Evolutionary conservation across 2,888 invertebrate species (phyloP).

Genomic region (Drymonia ruficornis): DNA sequence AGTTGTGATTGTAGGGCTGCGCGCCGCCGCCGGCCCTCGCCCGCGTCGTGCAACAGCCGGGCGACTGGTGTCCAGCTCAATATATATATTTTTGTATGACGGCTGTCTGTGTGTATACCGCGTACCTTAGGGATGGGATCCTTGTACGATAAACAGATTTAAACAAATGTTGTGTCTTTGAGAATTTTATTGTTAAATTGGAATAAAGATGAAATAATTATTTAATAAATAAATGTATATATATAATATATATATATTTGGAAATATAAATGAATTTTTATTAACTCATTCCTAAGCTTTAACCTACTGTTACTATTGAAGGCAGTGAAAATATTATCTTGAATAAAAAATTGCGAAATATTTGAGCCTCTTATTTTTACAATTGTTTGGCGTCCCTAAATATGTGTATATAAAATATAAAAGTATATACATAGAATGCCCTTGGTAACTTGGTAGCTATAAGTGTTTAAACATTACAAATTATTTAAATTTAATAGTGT

Average conservation of each 20-base stretch:
- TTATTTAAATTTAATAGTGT: too few species aligned
- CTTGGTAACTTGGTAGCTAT: too few species aligned
- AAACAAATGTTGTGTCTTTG: conserved; percentile 84
- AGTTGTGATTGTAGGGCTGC: too few species aligned
- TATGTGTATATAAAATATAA: too few species aligned
- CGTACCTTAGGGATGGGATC: conserved; percentile 66
- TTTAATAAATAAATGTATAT: conserved; percentile 85
- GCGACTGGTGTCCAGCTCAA: not conserved
- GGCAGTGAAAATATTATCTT: conserved; percentile 4
- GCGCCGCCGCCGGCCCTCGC: too few species aligned
- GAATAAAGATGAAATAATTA: conserved; percentile 83
- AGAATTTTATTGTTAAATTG: conserved; percentile 85
- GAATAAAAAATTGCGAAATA: conserved; percentile 1
- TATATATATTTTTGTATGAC: conserved; percentile 62
- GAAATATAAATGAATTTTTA: conserved; percentile 69
- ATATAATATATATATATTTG: conserved; percentile 81
- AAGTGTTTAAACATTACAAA: too few species aligned
- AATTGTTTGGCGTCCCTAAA: too few species aligned
- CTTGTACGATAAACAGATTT: conserved; percentile 74
- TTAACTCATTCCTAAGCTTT: conserved; percentile 11
- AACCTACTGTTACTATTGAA: conserved; percentile 9
- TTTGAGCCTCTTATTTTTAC: not conserved
- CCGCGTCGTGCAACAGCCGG: too few species aligned
- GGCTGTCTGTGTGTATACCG: conserved; percentile 48
- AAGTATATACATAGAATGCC: too few species aligned